A percentile compares a stretch with the other conserved stretches of the same genome.
These are phyloP conservation scores for Kryptolebias ocellatus DNA, from an alignment of 2,797 vertebrate genomes.

Conservation along the genomic window DNA sequence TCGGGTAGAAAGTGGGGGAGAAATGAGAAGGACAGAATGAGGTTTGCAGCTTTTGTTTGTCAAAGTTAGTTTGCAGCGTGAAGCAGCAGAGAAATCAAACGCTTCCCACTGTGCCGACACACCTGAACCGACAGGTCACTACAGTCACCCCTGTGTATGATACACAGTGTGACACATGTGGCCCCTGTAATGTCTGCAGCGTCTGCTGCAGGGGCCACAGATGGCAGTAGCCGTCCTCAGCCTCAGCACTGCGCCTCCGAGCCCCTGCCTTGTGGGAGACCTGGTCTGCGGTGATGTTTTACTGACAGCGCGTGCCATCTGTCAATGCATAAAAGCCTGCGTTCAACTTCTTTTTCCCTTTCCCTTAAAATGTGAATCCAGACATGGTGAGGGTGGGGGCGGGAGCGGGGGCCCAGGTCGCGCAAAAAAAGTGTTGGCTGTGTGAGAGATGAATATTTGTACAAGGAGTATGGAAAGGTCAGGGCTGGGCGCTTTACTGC, in stretches of 20 bases:
- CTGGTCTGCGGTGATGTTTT: conserved; percentile 49
- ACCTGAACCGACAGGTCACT: conserved; percentile 63
- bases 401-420: not conserved
- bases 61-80: conserved; percentile 53
- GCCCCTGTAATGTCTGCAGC: conserved; percentile 55
- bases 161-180: conserved; percentile 63
- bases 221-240: conserved; percentile 48
- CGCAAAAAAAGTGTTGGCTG: not conserved
- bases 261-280: conserved; percentile 47
- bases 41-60: conserved; percentile 61
- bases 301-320: conserved; percentile 62
- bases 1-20: conserved; percentile 26
- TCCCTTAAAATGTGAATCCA: conserved; percentile 12
- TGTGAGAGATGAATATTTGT: conserved; percentile 48
- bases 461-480: conserved; percentile 54
- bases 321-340: conserved; percentile 48
- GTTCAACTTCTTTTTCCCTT: conserved; percentile 25
- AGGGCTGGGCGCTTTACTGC: conserved; percentile 45
- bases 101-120: conserved; percentile 52
- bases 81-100: conserved; percentile 40
- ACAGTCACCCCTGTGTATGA: conserved; percentile 64
- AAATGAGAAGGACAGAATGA: conserved; percentile 58
- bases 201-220: conserved; percentile 61
- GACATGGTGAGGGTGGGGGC: not conserved
- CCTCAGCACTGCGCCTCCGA: conserved; percentile 30